Evolutionary conservation across 2,888 invertebrate genomes (phyloP), one percentile per base, ranked within the genome.

Genomic region (Drosophila flavopinicola): DNA sequence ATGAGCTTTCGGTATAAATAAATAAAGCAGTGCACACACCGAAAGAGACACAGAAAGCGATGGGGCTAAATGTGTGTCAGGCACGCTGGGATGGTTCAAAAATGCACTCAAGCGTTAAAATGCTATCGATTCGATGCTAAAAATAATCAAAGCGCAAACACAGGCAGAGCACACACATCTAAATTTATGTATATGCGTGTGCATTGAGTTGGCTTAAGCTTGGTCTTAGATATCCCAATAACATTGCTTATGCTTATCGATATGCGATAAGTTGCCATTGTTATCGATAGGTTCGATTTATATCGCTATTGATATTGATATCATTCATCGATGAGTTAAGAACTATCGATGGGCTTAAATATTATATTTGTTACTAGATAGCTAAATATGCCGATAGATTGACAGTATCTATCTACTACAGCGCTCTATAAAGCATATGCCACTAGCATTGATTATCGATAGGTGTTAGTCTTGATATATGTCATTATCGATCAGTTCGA

Each of bases 21-120:
- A 66, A 66, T 42, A 32, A 32, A 37, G 15, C 47, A 15, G 11
- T 30, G 38, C 23, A 24, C 20, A 13, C 29, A 32, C 39, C n/a
- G n/a, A n/a, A n/a, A 24, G n/a, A 23, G 6, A 17, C 24, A 39
- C 17, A 60, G 17, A 35, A 32, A 17, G 20, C 4, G 20, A 4
- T 24, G 13, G 29, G n/a, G 15, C 35, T 20, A 29, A 48, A 63
- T 58, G 49, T 70, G 15, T 72, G 56, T 47, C 67, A 61, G 27
- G 44, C 49, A 49, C 30, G 49, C 42, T 44, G 39, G 60, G 52
- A 6, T 57, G 56, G 24, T 45, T 35, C 42, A 44, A 67, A 67
- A 74, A 78, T 78, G 85, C 87, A 82, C 59, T 84, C 68, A 74
- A 82, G 75, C 66, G 84, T 86, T 74, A 85, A 78, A 84, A 78